phyloP scores from a whole-genome alignment of 1,140 invertebrate genomes.

The Helicorthomorpha holstii region DNA sequence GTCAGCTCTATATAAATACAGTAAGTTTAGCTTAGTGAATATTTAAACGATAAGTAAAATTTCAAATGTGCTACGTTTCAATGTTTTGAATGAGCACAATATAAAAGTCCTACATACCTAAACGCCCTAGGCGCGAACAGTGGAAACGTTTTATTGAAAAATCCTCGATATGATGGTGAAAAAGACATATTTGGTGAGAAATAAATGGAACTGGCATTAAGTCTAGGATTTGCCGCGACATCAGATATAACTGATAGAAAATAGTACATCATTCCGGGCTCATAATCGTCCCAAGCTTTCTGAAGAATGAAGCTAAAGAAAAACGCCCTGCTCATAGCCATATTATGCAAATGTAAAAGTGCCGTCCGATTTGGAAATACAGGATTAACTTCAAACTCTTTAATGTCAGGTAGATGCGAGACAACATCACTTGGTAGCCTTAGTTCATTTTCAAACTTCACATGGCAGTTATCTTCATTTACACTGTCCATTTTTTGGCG shows the following conservation, averaged over 20 bases:
- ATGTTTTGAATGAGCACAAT: background rate
- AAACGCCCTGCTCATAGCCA: slow-evolving; percentile 83
- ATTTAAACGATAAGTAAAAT: background rate
- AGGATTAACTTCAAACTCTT: slow-evolving; percentile 86
- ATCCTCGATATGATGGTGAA: slow-evolving; percentile 81
- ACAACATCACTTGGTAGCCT: slow-evolving; percentile 65
- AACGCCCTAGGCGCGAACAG: slow-evolving; percentile 87
- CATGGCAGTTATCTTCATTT: slow-evolving; percentile 61
- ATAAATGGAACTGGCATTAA: slow-evolving; percentile 87
- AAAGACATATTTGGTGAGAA: slow-evolving; percentile 90
- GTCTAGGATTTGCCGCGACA: slow-evolving; percentile 74
- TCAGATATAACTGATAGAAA: slow-evolving; percentile 88
- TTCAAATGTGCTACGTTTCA: background rate
- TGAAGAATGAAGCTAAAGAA: slow-evolving; percentile 93
- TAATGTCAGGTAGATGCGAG: slow-evolving; percentile 83
- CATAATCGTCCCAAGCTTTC: slow-evolving; percentile 64
- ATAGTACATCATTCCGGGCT: slow-evolving; percentile 97
- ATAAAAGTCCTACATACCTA: no score
- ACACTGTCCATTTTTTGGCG: slow-evolving; percentile 61
- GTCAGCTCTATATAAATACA: slow-evolving; percentile 40
- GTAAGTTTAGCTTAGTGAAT: background rate
- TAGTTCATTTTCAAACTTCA: slow-evolving; percentile 65
- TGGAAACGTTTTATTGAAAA: slow-evolving; percentile 92
- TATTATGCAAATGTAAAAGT: slow-evolving; percentile 82
- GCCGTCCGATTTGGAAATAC: slow-evolving; percentile 88